These are phyloP conservation scores for Pristionchus entomophagus DNA, from an alignment of 2,888 invertebrate species.

Conservation along the genomic window DNA sequence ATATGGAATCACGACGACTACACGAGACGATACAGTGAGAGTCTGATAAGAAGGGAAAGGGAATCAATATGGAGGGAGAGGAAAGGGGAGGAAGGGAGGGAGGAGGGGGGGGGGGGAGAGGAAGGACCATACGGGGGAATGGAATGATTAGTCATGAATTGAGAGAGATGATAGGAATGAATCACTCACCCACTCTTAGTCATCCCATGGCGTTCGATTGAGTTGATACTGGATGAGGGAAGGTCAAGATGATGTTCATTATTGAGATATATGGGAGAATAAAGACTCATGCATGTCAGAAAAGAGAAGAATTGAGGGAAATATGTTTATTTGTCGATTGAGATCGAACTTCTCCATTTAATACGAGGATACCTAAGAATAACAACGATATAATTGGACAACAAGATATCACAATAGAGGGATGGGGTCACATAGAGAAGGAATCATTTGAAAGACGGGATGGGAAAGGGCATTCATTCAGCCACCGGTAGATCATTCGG, in stretches of 20 bases:
- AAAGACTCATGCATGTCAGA: neutral
- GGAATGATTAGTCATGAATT: conserved; percentile 37
- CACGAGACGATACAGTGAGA: conserved; percentile 1
- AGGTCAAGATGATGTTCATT: neutral
- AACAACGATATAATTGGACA: conserved; percentile 9
- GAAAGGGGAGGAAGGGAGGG: no score
- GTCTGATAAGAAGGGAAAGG: neutral
- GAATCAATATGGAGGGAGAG: neutral
- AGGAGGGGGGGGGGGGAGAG: neutral
- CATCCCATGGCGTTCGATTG: neutral
- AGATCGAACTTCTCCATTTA: conserved; percentile 15
- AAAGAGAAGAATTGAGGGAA: neutral
- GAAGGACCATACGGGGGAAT: conserved; percentile 37
- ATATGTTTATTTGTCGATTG: neutral
- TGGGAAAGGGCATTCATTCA: no score
- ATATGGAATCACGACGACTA: conserved; percentile 45
- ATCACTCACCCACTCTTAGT: neutral
- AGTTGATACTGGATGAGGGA: neutral
- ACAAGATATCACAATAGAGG: conserved; percentile 5
- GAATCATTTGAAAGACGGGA: conserved; percentile 19
- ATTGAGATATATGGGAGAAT: neutral
- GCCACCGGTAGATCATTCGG: neutral
- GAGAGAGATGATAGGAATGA: conserved; percentile 30
- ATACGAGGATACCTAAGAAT: neutral
- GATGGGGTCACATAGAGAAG: neutral